Conservation (phyloP, 2,113 vertebrate species). For the Ia io region DNA sequence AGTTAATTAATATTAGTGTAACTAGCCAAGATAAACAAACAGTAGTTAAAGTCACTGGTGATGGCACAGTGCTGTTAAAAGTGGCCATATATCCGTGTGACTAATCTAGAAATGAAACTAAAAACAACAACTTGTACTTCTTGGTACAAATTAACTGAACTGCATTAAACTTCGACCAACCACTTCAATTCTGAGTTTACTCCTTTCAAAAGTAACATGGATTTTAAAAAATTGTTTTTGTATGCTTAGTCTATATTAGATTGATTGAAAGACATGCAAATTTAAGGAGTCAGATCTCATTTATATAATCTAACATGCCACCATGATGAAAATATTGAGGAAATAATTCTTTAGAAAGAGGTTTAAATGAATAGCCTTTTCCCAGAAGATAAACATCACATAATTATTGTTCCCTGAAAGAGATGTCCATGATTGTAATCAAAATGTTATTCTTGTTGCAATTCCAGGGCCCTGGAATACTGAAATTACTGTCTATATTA, state of each 20-base stretch:
- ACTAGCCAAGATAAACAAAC: conserved; percentile 56
- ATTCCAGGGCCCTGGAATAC: not conserved
- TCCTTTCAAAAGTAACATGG: conserved; percentile 14
- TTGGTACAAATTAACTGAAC: conserved; percentile 54
- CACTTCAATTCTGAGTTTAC: conserved; percentile 60
- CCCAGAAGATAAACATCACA: not conserved
- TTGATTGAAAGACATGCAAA: not conserved
- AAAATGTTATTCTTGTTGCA: conserved; percentile 16
- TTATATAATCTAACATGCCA: not conserved
- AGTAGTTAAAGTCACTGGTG: conserved; percentile 65
- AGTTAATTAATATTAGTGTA: conserved; percentile 65
- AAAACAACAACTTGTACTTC: conserved; percentile 56
- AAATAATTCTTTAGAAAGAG: conserved; percentile 18
- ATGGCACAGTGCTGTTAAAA: conserved; percentile 49
- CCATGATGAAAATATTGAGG: not conserved
- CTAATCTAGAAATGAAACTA: conserved; percentile 51
- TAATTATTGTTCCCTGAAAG: not conserved
- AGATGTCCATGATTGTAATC: not conserved
- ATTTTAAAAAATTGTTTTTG: not conserved
- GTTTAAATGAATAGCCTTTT: not conserved
- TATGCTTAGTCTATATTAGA: not conserved
- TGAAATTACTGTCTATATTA: not conserved
- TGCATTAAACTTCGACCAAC: not conserved
- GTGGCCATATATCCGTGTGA: conserved; percentile 33
- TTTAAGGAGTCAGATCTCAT: not conserved